Conservation (phyloP, 2,888 invertebrate genomes). For the Actias luna region DNA sequence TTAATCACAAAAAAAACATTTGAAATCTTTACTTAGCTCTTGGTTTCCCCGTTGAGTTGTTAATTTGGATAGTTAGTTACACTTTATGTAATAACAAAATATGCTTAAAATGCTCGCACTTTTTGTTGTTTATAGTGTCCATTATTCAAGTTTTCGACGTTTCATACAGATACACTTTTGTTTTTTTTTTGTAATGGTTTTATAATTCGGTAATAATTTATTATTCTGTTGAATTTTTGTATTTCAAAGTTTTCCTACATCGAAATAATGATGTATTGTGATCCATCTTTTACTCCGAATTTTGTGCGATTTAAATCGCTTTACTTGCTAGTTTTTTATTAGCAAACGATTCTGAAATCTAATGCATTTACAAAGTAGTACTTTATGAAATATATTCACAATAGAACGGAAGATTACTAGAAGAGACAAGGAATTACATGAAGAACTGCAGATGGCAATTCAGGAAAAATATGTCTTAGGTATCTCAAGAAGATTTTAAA, state of each 20-base stretch:
- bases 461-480: conserved; percentile 1
- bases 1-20: background rate
- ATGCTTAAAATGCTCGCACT: background rate
- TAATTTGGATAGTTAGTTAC: background rate
- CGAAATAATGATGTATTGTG: background rate
- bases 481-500: conserved; percentile 6
- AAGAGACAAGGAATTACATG: background rate
- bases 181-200: background rate
- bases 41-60: background rate
- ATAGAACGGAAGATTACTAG: conserved; percentile 15
- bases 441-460: conserved; percentile 5
- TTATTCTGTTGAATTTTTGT: background rate
- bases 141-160: background rate
- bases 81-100: background rate
- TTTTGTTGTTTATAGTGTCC: background rate
- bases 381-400: background rate
- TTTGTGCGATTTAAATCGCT: background rate
- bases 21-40: too few relatives aligned
- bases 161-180: background rate
- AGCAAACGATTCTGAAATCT: background rate
- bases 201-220: background rate
- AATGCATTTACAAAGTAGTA: background rate
- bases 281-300: background rate
- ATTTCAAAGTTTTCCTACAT: background rate
- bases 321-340: background rate